Conservation (phyloP, 2,888 invertebrate species). For the Thumatha senex region DNA sequence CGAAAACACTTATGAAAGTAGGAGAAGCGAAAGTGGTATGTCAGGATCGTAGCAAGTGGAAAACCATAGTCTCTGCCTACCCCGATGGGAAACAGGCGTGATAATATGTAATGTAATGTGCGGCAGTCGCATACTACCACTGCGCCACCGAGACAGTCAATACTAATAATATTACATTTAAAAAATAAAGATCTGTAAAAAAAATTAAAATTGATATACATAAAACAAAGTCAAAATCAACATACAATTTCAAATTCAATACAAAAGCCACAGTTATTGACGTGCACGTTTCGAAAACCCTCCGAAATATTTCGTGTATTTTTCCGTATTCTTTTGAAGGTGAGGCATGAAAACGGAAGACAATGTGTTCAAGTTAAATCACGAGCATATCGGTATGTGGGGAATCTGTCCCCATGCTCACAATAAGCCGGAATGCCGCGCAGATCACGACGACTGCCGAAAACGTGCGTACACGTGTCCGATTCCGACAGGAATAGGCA, state of each 20-base stretch:
- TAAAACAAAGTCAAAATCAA: not conserved
- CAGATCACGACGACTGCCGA: slow-evolving; percentile 55
- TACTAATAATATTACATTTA: too few relatives aligned
- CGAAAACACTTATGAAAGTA: too few relatives aligned
- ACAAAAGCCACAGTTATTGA: not conserved
- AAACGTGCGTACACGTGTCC: slow-evolving; percentile 67
- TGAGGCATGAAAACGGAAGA: slow-evolving; percentile 62
- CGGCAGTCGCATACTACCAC: too few relatives aligned
- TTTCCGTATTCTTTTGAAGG: slow-evolving; percentile 21
- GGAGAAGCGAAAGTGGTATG: too few relatives aligned
- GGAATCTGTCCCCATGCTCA: slow-evolving; percentile 57
- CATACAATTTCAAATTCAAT: not conserved
- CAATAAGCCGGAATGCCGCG: slow-evolving; percentile 49
- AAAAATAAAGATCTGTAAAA: too few relatives aligned
- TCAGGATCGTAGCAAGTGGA: too few relatives aligned
- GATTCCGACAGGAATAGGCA: slow-evolving; percentile 36
- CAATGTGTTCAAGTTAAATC: slow-evolving; percentile 55
- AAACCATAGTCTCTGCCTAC: too few relatives aligned
- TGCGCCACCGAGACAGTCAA: too few relatives aligned
- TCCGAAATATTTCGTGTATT: slow-evolving; percentile 14
- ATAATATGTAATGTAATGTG: too few relatives aligned
- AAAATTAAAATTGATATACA: too few relatives aligned
- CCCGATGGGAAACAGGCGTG: too few relatives aligned
- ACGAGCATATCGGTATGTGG: slow-evolving; percentile 72
- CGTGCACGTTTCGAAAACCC: not conserved